phyloP scores from a whole-genome alignment of 2,888 invertebrate genomes.

The Spialia ferax region DNA sequence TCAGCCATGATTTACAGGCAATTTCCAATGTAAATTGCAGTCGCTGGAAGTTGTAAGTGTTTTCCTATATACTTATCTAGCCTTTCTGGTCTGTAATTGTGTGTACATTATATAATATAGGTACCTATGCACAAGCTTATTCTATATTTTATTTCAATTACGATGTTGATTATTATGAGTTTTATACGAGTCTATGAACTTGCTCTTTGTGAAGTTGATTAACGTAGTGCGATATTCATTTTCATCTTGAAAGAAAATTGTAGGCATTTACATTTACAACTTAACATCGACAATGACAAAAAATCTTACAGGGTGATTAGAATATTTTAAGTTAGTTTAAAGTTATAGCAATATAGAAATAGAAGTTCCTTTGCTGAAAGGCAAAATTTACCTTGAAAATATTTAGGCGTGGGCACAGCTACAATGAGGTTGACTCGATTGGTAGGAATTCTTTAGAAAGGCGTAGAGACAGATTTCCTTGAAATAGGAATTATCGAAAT shows the following conservation, averaged over 20 bases:
- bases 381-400: conserved; percentile 27
- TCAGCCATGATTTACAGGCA: conserved; percentile 38
- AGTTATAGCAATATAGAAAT: background rate
- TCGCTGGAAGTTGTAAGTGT: conserved; percentile 24
- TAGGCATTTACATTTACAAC: background rate
- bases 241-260: no score
- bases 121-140: no score
- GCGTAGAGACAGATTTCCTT: conserved; percentile 7
- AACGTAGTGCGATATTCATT: background rate
- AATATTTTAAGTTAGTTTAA: background rate
- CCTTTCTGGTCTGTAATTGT: conserved; percentile 1
- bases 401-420: conserved; percentile 20
- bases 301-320: background rate
- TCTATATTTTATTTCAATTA: background rate
- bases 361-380: conserved; percentile 6
- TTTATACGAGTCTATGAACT: conserved; percentile 1
- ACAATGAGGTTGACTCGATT: conserved; percentile 12
- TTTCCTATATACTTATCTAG: conserved; percentile 18
- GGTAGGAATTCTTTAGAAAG: conserved; percentile 31
- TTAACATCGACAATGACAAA: background rate
- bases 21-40: conserved; percentile 37
- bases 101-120: no score
- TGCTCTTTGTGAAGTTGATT: background rate
- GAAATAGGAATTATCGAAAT: background rate
- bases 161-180: background rate